These are phyloP conservation scores for Calliopum simillimum DNA, from an alignment of 2,888 invertebrate genomes.

Conservation along the genomic window DNA sequence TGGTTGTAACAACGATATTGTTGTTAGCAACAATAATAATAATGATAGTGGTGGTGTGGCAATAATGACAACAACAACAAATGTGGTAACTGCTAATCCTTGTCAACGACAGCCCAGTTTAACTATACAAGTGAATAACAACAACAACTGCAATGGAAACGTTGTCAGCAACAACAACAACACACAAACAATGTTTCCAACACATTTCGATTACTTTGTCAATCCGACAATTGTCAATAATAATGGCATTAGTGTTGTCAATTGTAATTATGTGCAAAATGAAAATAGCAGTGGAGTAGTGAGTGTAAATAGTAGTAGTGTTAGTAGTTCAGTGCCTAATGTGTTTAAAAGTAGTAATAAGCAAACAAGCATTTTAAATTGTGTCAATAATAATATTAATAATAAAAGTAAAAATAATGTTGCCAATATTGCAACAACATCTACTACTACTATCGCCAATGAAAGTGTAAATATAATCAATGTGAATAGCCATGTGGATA, in stretches of 20 bases:
- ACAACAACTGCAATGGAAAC: conserved; percentile 48
- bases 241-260: conserved; percentile 65
- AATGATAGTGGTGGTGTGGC: conserved; percentile 25
- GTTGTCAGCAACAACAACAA: conserved; percentile 44
- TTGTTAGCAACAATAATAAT: conserved; percentile 28
- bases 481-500: conserved; percentile 49
- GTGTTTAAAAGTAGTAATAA: conserved; percentile 49
- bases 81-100: conserved; percentile 46
- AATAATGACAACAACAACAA: conserved; percentile 41
- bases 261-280: conserved; percentile 56
- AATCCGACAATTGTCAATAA: conserved; percentile 57
- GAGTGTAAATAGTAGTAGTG: conserved; percentile 48
- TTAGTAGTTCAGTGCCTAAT: conserved; percentile 51
- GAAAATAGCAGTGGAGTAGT: conserved; percentile 46
- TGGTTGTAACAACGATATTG: conserved; percentile 28
- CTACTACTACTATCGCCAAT: conserved; percentile 45
- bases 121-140: conserved; percentile 66
- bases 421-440: conserved; percentile 33
- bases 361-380: conserved; percentile 40
- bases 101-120: conserved; percentile 63
- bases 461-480: conserved; percentile 59
- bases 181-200: conserved; percentile 40
- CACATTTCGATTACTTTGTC: conserved; percentile 44
- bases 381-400: conserved; percentile 40
- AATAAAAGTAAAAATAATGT: conserved; percentile 44